Evolutionary conservation across 2,797 vertebrate species (phyloP).

Genomic region (Diceros bicornis): DNA sequence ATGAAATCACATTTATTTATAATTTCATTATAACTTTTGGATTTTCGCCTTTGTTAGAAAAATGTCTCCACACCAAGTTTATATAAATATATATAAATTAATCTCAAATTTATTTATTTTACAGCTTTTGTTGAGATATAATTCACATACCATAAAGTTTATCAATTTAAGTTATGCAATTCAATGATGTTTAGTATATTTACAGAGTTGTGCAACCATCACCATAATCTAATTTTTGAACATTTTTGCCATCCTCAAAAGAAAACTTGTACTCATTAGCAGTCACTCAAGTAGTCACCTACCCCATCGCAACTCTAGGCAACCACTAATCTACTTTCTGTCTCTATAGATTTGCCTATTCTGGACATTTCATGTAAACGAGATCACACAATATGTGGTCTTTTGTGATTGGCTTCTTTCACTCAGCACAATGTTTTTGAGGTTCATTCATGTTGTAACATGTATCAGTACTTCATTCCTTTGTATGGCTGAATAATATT

Average conservation of each 20-base stretch:
- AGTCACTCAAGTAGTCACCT: not conserved
- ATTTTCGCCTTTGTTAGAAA: not conserved
- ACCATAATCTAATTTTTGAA: not conserved
- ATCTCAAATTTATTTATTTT: not conserved
- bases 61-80: not conserved
- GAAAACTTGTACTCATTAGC: not conserved
- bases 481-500: not conserved
- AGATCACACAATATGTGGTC: not conserved
- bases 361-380: not conserved
- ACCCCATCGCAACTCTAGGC: not conserved
- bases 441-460: not conserved
- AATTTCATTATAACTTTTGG: not conserved
- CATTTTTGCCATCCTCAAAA: not conserved
- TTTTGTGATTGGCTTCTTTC: slow-evolving; percentile 38
- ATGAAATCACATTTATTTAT: not conserved
- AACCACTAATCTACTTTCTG: slow-evolving; percentile 10
- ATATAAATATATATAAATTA: not conserved
- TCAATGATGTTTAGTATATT: slow-evolving; percentile 6
- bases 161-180: not conserved
- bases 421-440: not conserved
- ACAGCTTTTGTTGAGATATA: not conserved
- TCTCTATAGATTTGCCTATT: not conserved
- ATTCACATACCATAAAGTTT: not conserved
- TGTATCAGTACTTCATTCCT: not conserved
- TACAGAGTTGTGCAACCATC: not conserved